Conservation (phyloP, 2,797 vertebrate species). For the Schizothorax lantsangensis region DNA sequence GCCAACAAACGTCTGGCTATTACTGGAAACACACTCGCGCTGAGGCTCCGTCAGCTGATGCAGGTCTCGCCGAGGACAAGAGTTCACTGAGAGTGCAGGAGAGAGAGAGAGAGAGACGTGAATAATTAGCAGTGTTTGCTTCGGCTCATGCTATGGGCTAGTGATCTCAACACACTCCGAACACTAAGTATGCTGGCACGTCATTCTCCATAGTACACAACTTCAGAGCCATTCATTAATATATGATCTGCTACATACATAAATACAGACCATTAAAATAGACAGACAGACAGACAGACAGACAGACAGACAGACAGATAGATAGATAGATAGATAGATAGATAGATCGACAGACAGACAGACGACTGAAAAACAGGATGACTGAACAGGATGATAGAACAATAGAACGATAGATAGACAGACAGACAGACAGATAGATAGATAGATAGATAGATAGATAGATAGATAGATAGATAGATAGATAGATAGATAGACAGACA, state of each 20-base stretch:
- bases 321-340: too few species aligned
- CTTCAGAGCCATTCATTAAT: background rate
- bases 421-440: too few species aligned
- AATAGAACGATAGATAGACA: too few species aligned
- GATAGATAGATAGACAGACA: too few species aligned
- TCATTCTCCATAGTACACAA: background rate
- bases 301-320: too few species aligned
- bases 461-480: too few species aligned
- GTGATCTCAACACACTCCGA: background rate
- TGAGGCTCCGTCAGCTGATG: slow-evolving; percentile 11
- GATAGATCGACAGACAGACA: too few species aligned
- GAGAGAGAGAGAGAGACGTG: background rate
- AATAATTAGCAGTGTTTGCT: background rate
- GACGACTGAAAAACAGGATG: too few species aligned
- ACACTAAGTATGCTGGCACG: background rate
- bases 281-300: too few species aligned
- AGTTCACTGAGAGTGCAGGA: slow-evolving; percentile 34
- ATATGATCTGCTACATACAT: too few species aligned
- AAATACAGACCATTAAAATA: background rate
- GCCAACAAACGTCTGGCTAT: slow-evolving; percentile 28
- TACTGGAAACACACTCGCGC: slow-evolving; percentile 30
- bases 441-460: too few species aligned
- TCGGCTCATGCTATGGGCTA: background rate
- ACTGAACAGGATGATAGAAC: too few species aligned
- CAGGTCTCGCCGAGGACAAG: slow-evolving; percentile 5